Evolutionary conservation across 1,140 invertebrate genomes (phyloP), one percentile per base, ranked within the genome.

Genomic region (Monochamus saltuarius): DNA sequence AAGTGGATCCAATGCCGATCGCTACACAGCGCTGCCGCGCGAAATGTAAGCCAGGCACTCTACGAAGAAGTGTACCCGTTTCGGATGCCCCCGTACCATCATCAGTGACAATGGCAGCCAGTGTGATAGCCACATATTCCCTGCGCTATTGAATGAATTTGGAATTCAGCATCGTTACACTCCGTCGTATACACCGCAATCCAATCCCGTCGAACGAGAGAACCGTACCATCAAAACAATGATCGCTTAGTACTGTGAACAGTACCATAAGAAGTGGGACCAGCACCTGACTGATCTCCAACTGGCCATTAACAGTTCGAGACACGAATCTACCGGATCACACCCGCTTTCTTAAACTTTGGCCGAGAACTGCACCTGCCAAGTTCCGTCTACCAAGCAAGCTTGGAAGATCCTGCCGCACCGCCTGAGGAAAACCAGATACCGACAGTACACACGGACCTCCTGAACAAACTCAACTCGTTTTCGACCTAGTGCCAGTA

Each of bases 81-180:
- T 70, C 43, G 75, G 75, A 7, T 57, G 67, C 8, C 76, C 76
- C 0, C 49, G 65, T 37, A 67, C 65, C 0, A 53, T 78, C 0
- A 45, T 77, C 0, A 66, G 76, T 14, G 79, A 83, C 51, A 78
- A 79, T 56, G 80, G 77, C 0, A 69, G 61, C 4, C 75, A 81
- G 55, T 81, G 13, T 34, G 38, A 22, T 14, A 53, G 40, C n/a
- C 11, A 9, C 4, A 2, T n/a, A 14, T 56, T 62, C n/a, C 7
- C 47, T 9, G 9, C 51, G 0, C 17, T 65, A 2, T n/a, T 56
- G 10, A 49, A 53, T 9, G 56, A 62, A 2, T 8, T 42, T 1
- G 34, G 43, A 6, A 61, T 74, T 0, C 7, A 17, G 1, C 62
- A 70, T 11, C 53, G 61, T 10, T 73, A 66, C 11, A 75, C 69